Conservation (phyloP, 1,140 invertebrate species). For the Drosophila ohnishii region DNA sequence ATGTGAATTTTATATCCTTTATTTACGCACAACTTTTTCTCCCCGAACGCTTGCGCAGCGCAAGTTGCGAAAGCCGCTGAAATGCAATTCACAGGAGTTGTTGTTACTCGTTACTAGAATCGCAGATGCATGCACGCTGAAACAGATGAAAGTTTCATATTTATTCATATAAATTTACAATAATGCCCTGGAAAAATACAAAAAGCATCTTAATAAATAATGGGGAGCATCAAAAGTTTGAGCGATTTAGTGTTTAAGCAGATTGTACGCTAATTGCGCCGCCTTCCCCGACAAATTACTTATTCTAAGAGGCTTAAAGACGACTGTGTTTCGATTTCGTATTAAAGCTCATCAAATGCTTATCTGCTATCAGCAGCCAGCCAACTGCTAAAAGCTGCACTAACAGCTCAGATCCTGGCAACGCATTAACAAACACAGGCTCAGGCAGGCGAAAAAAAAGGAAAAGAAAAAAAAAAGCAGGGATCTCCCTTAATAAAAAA, state of each 20-base stretch:
- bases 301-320: slow-evolving; percentile 62
- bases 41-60: not conserved
- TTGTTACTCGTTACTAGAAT: slow-evolving; percentile 7
- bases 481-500: slow-evolving; percentile 28
- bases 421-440: slow-evolving; percentile 43
- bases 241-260: slow-evolving; percentile 35
- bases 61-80: slow-evolving; percentile 25
- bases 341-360: slow-evolving; percentile 80
- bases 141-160: slow-evolving; percentile 25
- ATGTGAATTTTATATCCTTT: slow-evolving; percentile 45
- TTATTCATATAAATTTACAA: slow-evolving; percentile 25
- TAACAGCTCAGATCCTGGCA: slow-evolving; percentile 28
- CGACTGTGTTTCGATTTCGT: slow-evolving; percentile 49
- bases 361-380: slow-evolving; percentile 76
- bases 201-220: slow-evolving; percentile 4
- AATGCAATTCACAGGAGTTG: slow-evolving; percentile 19
- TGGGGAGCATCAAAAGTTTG: slow-evolving; percentile 9
- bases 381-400: slow-evolving; percentile 68
- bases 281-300: slow-evolving; percentile 26
- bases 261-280: slow-evolving; percentile 53
- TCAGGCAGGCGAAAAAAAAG: slow-evolving; percentile 25
- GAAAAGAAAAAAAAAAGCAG: not conserved
- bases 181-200: not conserved
- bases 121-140: slow-evolving; percentile 7
- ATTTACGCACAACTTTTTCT: slow-evolving; percentile 44